These are phyloP conservation scores for Umimayanthus chanpuru DNA, from an alignment of 92 coral and sea anemone genomes.

Conservation along the genomic window DNA sequence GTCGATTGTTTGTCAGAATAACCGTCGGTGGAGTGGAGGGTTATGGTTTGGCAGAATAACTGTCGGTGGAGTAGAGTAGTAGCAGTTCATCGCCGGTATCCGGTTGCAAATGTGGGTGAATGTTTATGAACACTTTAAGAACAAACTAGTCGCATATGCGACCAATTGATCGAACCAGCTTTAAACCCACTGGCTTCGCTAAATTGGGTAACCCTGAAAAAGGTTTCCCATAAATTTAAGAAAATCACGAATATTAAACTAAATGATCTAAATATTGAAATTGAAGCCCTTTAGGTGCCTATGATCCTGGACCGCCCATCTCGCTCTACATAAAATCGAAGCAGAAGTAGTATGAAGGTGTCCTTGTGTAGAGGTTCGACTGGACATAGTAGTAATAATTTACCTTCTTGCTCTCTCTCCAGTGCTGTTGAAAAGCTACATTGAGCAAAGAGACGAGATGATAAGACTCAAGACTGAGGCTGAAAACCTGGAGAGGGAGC, in stretches of 20 bases:
- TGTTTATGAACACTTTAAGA: background rate
- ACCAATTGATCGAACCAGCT: background rate
- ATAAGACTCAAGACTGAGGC: conserved; percentile 67
- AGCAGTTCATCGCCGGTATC: too few species aligned
- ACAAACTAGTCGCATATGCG: background rate
- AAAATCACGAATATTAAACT: too few species aligned
- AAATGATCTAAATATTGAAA: too few species aligned
- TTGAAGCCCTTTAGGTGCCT: too few species aligned
- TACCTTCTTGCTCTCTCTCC: conserved; percentile 4
- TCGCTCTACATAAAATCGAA: background rate
- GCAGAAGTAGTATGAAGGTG: too few species aligned
- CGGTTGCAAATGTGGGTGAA: background rate
- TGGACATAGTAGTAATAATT: background rate
- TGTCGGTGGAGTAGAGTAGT: too few species aligned
- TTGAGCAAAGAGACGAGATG: conserved; percentile 77
- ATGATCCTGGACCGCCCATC: too few species aligned
- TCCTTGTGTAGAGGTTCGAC: background rate
- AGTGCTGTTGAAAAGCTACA: conserved; percentile 80
- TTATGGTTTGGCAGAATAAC: too few species aligned
- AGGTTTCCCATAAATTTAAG: too few species aligned
- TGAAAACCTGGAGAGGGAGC: conserved; percentile 62
- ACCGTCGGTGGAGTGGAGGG: too few species aligned
- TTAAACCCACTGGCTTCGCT: background rate
- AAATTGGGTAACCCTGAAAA: too few species aligned
- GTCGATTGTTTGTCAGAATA: too few species aligned